phyloP scores from a whole-genome alignment of 1,140 invertebrate species.

The Pogonus chalceus region DNA sequence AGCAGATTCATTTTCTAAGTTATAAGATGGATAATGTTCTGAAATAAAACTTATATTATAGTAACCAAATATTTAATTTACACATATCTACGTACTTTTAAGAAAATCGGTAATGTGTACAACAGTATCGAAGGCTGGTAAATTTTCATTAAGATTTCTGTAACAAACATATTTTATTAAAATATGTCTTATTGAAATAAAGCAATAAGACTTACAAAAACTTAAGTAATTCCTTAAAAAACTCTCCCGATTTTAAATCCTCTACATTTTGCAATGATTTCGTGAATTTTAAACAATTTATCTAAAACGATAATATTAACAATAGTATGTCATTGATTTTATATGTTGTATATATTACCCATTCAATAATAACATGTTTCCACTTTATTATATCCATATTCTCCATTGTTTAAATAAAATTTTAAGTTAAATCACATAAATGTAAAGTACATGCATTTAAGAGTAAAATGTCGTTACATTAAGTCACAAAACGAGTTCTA shows the following conservation, averaged over 20 bases:
- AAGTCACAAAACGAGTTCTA: no score
- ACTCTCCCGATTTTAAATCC: conserved; percentile 23
- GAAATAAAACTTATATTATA: conserved; percentile 23
- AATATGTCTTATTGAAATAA: neutral
- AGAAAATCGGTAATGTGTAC: neutral
- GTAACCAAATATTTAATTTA: conserved; percentile 5
- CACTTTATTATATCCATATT: conserved; percentile 23
- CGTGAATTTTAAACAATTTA: conserved; percentile 28
- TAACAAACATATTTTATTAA: neutral
- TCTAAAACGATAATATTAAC: conserved; percentile 12
- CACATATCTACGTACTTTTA: neutral
- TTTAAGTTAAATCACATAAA: no score
- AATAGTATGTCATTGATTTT: conserved; percentile 1
- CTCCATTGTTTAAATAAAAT: no score
- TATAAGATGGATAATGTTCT: conserved; percentile 23
- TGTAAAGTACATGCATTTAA: no score
- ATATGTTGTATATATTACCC: conserved; percentile 23
- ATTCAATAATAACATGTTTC: conserved; percentile 28
- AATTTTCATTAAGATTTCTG: neutral
- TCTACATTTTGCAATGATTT: conserved; percentile 22
- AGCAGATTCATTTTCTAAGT: conserved; percentile 17
- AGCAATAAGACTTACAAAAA: conserved; percentile 25
- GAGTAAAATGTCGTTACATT: no score
- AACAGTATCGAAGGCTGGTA: neutral
- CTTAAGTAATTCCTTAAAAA: conserved; percentile 23